Evolutionary conservation across 2,888 invertebrate genomes (phyloP).

Genomic region (Ephialtes manifestator): DNA sequence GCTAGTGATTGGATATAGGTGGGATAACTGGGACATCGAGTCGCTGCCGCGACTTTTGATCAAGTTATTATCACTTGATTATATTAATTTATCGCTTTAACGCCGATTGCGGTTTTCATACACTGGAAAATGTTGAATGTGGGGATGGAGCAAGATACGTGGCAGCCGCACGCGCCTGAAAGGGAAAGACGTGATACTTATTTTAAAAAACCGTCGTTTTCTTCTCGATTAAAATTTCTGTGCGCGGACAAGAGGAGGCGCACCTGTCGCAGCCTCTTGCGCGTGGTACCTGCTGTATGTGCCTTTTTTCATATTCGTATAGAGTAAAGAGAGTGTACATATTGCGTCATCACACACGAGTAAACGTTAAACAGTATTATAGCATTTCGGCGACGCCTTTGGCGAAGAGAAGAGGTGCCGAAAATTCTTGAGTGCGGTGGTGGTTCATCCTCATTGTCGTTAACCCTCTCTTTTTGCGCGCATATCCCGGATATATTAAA

Average conservation of each 20-base stretch:
- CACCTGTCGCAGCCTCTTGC: slow-evolving; percentile 60
- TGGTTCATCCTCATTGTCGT: not conserved
- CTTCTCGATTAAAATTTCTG: slow-evolving; percentile 64
- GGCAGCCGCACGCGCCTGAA: slow-evolving; percentile 35
- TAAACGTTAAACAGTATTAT: not conserved
- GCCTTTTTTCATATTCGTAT: not conserved
- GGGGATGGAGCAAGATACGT: slow-evolving; percentile 22
- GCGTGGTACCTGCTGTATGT: slow-evolving; percentile 4
- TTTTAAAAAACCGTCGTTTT: slow-evolving; percentile 23
- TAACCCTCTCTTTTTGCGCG: not conserved
- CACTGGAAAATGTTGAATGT: not conserved
- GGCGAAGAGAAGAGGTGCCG: not conserved
- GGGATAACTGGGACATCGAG: not conserved
- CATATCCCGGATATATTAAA: not conserved
- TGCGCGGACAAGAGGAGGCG: slow-evolving; percentile 17
- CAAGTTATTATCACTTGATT: not conserved
- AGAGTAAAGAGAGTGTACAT: not conserved
- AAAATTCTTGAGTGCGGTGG: slow-evolving; percentile 10
- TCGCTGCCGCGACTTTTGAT: too few relatives aligned
- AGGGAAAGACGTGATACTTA: slow-evolving; percentile 5
- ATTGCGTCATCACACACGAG: slow-evolving; percentile 22
- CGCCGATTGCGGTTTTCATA: slow-evolving; percentile 1
- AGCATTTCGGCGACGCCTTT: not conserved
- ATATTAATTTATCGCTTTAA: slow-evolving; percentile 9
- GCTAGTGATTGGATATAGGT: not conserved